Evolutionary conservation across 2,113 vertebrate species (phyloP), one percentile per base, ranked within the genome.

Genomic region (Willisornis vidua): DNA sequence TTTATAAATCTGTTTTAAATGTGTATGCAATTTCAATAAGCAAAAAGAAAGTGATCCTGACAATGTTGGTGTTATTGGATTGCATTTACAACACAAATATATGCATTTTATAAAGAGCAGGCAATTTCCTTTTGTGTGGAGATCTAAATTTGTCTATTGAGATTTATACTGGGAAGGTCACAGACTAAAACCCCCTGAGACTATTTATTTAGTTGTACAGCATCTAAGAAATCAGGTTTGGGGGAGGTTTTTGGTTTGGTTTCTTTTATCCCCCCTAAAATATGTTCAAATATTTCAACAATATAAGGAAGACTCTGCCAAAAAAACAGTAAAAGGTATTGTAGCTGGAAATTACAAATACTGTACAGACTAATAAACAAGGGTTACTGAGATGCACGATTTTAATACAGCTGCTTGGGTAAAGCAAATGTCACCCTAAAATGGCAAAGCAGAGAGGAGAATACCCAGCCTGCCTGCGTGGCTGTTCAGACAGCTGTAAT

Each of bases 1-100:
- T 62, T 87, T 93, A 94, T 81, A 94, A 96, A 94, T 85, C 73
- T 78, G 72, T 92, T 95, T 90, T 90, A 95, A 83, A 92, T 84
- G 52, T 67, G 83, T 85, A 70, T 90, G 91, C 63, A 79, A 87
- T 95, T 95, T 94, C 61, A 95, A 66, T 25, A 87, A 87, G 89
- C 52, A 54, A 80, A 96, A 91, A 68, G 43, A 93, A 94, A 92
- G 82, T 0, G 0, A 74, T 76, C 66, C 55, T 85, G 79, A 85
- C 73, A 88, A 81, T 25, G 61, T 58, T 16, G 59, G 31, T 57
- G 43, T 65, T 92, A 89, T 48, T 87, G 79, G 52, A 84, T 79
- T 91, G 58, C 55, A 87, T 87, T 95, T 81, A 75, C 66, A 82
- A 76, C 46, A 85, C 65, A 94, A 93, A 87, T 54, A 74, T 37